Evolutionary conservation across 2,888 invertebrate species (phyloP).

Genomic region (Lasioglossum villosulum): DNA sequence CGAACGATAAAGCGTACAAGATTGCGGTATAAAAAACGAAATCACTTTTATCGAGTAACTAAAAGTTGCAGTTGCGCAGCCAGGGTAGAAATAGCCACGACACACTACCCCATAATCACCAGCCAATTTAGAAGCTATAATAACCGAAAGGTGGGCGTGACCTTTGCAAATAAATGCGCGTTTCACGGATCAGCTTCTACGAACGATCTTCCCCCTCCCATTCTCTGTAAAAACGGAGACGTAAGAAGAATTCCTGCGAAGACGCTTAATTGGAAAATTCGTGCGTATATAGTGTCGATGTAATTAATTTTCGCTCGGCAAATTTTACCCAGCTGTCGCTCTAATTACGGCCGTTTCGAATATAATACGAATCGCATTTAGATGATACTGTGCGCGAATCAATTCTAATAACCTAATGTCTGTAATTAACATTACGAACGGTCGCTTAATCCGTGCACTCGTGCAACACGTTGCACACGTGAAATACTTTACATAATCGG

Average conservation of each 20-base stretch:
- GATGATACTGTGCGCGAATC: background rate
- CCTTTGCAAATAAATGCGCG: slow-evolving; percentile 7
- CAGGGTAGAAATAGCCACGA: background rate
- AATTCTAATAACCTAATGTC: background rate
- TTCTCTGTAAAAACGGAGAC: background rate
- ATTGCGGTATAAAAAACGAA: background rate
- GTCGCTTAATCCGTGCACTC: background rate
- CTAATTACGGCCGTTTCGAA: background rate
- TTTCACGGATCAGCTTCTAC: background rate
- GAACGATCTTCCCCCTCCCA: background rate
- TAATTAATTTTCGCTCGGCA: background rate
- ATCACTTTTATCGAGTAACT: background rate
- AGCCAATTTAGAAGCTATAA: slow-evolving; percentile 4
- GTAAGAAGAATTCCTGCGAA: background rate
- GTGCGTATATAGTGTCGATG: background rate
- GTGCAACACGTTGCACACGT: background rate
- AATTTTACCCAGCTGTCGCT: background rate
- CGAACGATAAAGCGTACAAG: background rate
- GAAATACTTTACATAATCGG: background rate
- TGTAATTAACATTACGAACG: background rate
- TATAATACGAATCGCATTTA: background rate
- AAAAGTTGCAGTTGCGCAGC: background rate
- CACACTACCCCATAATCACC: background rate
- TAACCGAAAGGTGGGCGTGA: background rate
- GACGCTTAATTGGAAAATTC: background rate